phyloP scores from a whole-genome alignment of 2,797 vertebrate species.

The Chloroceryle amazona region DNA sequence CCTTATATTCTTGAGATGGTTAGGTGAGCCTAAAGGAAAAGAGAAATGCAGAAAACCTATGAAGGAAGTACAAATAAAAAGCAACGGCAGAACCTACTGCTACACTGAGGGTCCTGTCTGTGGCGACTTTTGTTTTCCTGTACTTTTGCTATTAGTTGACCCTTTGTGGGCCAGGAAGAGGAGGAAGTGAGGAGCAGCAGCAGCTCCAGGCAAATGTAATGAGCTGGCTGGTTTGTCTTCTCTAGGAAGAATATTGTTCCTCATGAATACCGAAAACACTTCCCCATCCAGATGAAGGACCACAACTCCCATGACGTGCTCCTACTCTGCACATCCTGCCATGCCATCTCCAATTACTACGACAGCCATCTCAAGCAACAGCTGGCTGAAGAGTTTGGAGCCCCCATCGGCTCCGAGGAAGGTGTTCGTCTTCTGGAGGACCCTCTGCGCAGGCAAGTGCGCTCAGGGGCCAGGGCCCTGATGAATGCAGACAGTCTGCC shows the following conservation, averaged over 20 bases:
- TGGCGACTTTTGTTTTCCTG: neutral
- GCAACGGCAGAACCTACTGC: neutral
- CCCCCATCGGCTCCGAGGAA: constrained; percentile 94
- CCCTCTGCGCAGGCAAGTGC: constrained; percentile 88
- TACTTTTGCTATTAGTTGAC: neutral
- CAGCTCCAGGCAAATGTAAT: neutral
- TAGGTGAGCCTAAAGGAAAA: neutral
- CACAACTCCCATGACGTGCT: constrained; percentile 98
- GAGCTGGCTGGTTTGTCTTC: neutral
- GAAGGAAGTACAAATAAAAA: neutral
- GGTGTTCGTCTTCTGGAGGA: constrained; percentile 91
- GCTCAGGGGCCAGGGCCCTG: constrained; percentile 92
- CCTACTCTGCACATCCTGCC: constrained; percentile 94
- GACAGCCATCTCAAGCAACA: constrained; percentile 93
- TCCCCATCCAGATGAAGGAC: constrained; percentile 97
- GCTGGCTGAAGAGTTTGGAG: constrained; percentile 89
- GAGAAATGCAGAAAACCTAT: neutral
- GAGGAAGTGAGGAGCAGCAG: neutral
- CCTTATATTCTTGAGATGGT: neutral
- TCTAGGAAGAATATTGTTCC: constrained; percentile 96
- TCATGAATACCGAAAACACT: constrained; percentile 95
- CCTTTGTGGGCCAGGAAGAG: neutral
- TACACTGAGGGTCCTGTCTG: neutral
- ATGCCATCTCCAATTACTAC: constrained; percentile 93
- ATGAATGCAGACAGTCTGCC: constrained; percentile 90